These are phyloP conservation scores for Neodiprion virginianus DNA, from an alignment of 1,140 invertebrate species.

Conservation along the genomic window DNA sequence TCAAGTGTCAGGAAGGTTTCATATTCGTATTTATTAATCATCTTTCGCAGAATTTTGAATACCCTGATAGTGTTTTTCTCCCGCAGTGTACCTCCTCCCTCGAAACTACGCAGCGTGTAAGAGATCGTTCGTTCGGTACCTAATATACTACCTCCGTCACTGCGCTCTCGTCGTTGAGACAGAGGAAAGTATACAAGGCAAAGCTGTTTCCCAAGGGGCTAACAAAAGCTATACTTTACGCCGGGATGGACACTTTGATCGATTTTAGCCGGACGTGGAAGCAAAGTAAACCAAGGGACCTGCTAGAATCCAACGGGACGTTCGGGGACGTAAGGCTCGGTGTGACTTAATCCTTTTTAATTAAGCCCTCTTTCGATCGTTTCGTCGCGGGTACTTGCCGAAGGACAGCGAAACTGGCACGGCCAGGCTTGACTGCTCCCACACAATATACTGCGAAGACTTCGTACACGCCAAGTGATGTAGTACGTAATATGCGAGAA, in stretches of 20 bases:
- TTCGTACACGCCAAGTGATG: too few relatives aligned
- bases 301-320: conserved; percentile 9
- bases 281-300: conserved; percentile 29
- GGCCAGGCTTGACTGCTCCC: not conserved
- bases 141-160: too few relatives aligned
- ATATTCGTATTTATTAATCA: too few relatives aligned
- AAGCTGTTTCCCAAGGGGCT: conserved; percentile 11
- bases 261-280: conserved; percentile 39
- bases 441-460: too few relatives aligned
- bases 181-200: not conserved
- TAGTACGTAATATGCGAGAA: too few relatives aligned
- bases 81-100: too few relatives aligned
- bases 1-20: too few relatives aligned
- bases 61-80: too few relatives aligned
- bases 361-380: conserved; percentile 48
- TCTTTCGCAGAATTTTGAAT: too few relatives aligned
- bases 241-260: conserved; percentile 36
- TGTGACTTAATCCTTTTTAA: conserved; percentile 53
- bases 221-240: conserved; percentile 20
- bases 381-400: conserved; percentile 9
- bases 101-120: too few relatives aligned
- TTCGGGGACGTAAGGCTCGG: conserved; percentile 27
- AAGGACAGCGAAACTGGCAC: not conserved
- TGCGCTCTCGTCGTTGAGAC: too few relatives aligned
- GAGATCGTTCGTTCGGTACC: too few relatives aligned